Evolutionary conservation across 2,888 invertebrate species (phyloP).

Genomic region (Sinohyriopsis cumingii): DNA sequence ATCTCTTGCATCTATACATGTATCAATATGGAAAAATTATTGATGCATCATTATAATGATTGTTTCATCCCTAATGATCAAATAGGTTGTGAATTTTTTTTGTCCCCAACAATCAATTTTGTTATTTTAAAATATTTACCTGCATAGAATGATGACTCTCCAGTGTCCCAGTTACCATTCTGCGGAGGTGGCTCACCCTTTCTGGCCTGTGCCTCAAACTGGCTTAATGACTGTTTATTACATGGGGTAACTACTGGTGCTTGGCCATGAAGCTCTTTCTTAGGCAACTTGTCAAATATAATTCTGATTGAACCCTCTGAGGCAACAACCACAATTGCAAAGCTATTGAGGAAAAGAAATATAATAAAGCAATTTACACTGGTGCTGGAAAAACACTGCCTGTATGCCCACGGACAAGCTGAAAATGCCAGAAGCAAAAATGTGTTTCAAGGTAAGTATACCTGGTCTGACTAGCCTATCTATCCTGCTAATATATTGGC

Average conservation of each 20-base stretch:
- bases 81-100: too few relatives aligned
- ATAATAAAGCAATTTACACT: not conserved
- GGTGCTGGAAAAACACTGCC: not conserved
- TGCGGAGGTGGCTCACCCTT: constrained; percentile 61
- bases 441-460: too few relatives aligned
- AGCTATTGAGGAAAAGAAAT: constrained; percentile 72
- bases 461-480: too few relatives aligned
- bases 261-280: constrained; percentile 96
- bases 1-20: too few relatives aligned
- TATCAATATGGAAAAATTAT: too few relatives aligned
- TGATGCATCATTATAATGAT: too few relatives aligned
- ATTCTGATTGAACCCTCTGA: constrained; percentile 91
- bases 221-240: constrained; percentile 88
- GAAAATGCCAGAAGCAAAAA: not conserved
- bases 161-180: constrained; percentile 26
- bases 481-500: too few relatives aligned
- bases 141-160: too few relatives aligned
- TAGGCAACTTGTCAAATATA: constrained; percentile 94
- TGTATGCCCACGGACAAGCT: not conserved
- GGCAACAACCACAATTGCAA: constrained; percentile 94
- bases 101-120: too few relatives aligned
- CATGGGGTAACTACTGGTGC: constrained; percentile 95
- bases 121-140: too few relatives aligned
- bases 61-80: too few relatives aligned
- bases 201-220: constrained; percentile 73